These are phyloP conservation scores for Carcinoscorpius rotundicauda DNA, from an alignment of 1,140 invertebrate species.

Conservation along the genomic window DNA sequence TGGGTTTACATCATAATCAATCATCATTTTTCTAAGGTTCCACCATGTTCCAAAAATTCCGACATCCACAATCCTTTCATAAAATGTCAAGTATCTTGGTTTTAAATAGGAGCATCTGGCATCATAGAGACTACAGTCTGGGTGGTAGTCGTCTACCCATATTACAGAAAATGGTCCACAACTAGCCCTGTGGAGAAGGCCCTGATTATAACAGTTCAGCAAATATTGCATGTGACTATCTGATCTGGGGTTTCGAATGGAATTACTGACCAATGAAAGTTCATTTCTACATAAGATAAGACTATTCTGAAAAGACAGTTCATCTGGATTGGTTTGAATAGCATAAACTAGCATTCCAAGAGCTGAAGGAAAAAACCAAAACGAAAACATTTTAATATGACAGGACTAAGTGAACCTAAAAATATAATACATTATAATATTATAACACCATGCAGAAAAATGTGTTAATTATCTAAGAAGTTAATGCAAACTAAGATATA, in stretches of 20 bases:
- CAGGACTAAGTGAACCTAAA: too few relatives aligned
- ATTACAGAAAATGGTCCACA: constrained; percentile 59
- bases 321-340: constrained; percentile 46
- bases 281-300: constrained; percentile 45
- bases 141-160: constrained; percentile 54
- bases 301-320: constrained; percentile 45
- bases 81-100: constrained; percentile 44
- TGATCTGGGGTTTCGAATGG: constrained; percentile 51
- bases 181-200: constrained; percentile 47
- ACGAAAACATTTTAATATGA: too few relatives aligned
- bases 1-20: constrained; percentile 61
- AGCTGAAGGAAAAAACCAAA: constrained; percentile 23
- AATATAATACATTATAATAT: too few relatives aligned
- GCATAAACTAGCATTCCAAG: constrained; percentile 23
- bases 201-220: constrained; percentile 49
- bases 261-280: constrained; percentile 48
- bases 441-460: not conserved
- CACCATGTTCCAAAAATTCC: constrained; percentile 63
- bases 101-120: constrained; percentile 55
- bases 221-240: constrained; percentile 48
- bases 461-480: not conserved
- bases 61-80: constrained; percentile 56
- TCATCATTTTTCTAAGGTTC: constrained; percentile 53
- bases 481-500: not conserved
- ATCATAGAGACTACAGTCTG: constrained; percentile 52